Evolutionary conservation across 2,888 invertebrate species (phyloP).

Genomic region (Amiota minor): DNA sequence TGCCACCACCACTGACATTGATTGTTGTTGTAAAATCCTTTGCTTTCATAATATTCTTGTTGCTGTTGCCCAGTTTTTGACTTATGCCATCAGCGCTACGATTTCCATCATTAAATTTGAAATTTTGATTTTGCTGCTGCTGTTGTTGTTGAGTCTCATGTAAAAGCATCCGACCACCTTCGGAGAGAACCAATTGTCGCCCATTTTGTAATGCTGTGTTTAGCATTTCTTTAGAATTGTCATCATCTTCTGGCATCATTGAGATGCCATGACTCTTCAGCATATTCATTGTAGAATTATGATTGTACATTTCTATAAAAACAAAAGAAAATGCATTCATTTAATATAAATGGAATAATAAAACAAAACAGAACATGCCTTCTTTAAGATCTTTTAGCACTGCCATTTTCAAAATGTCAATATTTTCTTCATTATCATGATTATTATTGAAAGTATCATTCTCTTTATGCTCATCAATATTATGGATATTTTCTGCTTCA

Average conservation of each 20-base stretch:
- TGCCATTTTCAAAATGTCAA: constrained; percentile 54
- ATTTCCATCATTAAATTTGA: not conserved
- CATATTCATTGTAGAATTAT: constrained; percentile 76
- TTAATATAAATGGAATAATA: not conserved
- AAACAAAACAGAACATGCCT: constrained; percentile 41
- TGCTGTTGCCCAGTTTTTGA: no score
- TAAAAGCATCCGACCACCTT: constrained; percentile 84
- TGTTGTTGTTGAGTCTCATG: constrained; percentile 73
- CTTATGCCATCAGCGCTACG: constrained; percentile 28
- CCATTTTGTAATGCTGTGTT: constrained; percentile 89
- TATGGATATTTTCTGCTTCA: constrained; percentile 47
- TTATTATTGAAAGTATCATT: constrained; percentile 52
- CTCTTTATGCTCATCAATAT: constrained; percentile 45
- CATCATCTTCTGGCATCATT: constrained; percentile 85
- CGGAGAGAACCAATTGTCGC: constrained; percentile 88
- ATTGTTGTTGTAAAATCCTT: constrained; percentile 45
- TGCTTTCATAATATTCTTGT: constrained; percentile 56
- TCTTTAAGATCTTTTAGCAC: constrained; percentile 56
- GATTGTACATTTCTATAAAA: constrained; percentile 54
- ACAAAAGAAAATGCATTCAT: not conserved
- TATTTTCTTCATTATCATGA: constrained; percentile 47
- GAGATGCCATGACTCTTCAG: constrained; percentile 90
- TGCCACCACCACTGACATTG: constrained; percentile 28
- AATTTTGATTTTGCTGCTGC: not conserved
- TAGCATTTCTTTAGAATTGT: constrained; percentile 79